Base-by-base conservation (phyloP, 2,113 vertebrate genomes). In the Rissa tridactyla region DNA sequence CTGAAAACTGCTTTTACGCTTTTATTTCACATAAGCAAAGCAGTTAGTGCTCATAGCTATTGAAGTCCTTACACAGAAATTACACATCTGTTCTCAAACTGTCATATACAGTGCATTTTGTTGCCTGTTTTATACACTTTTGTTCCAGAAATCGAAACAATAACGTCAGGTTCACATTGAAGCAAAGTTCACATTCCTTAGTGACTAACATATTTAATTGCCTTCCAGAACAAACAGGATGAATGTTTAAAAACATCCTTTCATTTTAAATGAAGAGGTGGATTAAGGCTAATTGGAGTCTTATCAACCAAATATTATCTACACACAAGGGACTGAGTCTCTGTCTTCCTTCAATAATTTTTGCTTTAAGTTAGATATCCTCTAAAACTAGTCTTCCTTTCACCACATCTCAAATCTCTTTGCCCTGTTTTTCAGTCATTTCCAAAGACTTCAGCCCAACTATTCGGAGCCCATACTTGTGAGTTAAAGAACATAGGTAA, bases 281-380 rank as follows among this genome's bases (percentile, higher is more conserved):
- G 92, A 94, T 96, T 97, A 95, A 93, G 40, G 76, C 58, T 96
- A 97, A 96, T 95, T 96, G 85, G 70, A 91, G 44, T 82, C 44
- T 95, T 96, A 94, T 94, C 95, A 85, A 70, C 25, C 25, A 80
- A 86, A 61, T 75, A 47, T 87, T 96, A 88, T 82, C 65, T 38
- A 47, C 38, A 51, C 55, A 49, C 42, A 17, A 49, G 86, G 47
- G 94, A 66, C 36, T 60, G 61, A 84, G 14, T 58, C 29, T 77
- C 30, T 57, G 30, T 51, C 76, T 94, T 82, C 70, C 83, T 96
- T 94, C 49, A 82, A 36, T 32, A 88, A 9, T 26, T 82, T 69
- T 72, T 95, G 11, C 51, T 75, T 62, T 65, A 62, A 82, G 2
- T 70, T 61, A 88, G 40, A 57, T 90, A 65, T 71, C 90, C 61